Conservation (phyloP, 2,888 invertebrate genomes). For the Escarpia spicata region DNA sequence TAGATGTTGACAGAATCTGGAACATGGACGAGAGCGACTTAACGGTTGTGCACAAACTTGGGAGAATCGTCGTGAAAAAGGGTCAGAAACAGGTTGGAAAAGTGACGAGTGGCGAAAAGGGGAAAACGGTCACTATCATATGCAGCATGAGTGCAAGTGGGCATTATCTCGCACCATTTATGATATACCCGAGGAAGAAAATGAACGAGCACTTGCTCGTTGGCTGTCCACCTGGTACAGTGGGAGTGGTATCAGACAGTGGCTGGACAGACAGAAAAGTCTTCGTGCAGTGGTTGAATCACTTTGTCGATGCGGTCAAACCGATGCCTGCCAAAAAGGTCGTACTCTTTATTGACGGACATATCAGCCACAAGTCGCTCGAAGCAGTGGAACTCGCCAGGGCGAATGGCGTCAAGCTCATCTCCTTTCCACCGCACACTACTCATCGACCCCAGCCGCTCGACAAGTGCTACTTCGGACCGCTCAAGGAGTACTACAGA, state of each 20-base stretch:
- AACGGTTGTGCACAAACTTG: neutral
- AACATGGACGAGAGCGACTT: neutral
- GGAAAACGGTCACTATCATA: neutral
- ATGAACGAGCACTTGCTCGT: neutral
- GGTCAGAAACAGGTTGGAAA: neutral
- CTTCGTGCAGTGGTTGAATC: neutral
- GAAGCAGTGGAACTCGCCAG: neutral
- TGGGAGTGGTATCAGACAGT: neutral
- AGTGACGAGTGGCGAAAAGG: neutral
- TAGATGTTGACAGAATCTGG: neutral
- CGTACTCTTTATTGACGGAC: neutral
- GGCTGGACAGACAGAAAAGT: neutral
- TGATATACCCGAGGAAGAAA: neutral
- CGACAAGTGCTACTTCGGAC: neutral
- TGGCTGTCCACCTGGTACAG: neutral
- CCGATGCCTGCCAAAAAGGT: neutral
- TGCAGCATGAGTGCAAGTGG: neutral
- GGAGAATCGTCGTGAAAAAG: neutral
- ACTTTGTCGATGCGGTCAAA: neutral
- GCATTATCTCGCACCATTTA: neutral
- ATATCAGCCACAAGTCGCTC: neutral
- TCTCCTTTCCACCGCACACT: conserved; percentile 55
- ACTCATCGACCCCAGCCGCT: conserved; percentile 53
- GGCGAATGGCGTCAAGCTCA: neutral
- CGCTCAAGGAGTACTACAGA: neutral